Evolutionary conservation across 2,797 vertebrate species (phyloP).

Genomic region (Phataginus tetradactyla): DNA sequence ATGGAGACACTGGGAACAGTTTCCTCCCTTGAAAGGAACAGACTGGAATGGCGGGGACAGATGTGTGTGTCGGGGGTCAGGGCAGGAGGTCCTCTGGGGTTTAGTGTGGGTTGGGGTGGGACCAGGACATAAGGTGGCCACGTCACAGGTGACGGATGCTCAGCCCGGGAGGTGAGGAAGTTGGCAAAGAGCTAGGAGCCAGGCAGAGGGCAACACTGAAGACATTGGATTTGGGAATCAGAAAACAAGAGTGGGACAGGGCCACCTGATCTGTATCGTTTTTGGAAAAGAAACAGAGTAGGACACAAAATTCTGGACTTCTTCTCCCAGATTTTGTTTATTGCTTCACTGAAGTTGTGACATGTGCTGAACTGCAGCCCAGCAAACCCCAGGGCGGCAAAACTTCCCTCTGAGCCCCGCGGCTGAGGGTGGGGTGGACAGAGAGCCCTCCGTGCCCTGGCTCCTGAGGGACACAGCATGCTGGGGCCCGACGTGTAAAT

Average conservation of each 20-base stretch:
- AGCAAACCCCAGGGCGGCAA: not conserved
- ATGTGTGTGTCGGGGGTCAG: not conserved
- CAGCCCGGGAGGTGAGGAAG: not conserved
- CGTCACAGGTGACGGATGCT: not conserved
- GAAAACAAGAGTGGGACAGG: conserved; percentile 57
- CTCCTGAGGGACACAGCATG: not conserved
- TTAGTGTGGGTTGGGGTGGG: not conserved
- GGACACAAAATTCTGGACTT: conserved; percentile 73
- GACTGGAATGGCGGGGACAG: not conserved
- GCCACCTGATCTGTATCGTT: not conserved
- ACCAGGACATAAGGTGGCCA: conserved; percentile 5
- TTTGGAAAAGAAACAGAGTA: conserved; percentile 76
- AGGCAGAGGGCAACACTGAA: conserved; percentile 65
- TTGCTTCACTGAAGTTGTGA: conserved; percentile 84
- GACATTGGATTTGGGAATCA: conserved; percentile 44
- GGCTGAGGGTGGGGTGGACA: not conserved
- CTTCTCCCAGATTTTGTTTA: conserved; percentile 77
- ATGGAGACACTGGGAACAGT: not conserved
- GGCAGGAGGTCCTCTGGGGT: not conserved
- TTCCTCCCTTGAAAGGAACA: not conserved
- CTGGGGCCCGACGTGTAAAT: not conserved
- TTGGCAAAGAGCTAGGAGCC: conserved; percentile 64
- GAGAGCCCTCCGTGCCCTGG: not conserved
- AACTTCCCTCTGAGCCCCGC: not conserved
- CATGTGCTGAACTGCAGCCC: conserved; percentile 55